Evolutionary conservation across 2,797 vertebrate genomes (phyloP).

Genomic region (Chaetophractus vellerosus): DNA sequence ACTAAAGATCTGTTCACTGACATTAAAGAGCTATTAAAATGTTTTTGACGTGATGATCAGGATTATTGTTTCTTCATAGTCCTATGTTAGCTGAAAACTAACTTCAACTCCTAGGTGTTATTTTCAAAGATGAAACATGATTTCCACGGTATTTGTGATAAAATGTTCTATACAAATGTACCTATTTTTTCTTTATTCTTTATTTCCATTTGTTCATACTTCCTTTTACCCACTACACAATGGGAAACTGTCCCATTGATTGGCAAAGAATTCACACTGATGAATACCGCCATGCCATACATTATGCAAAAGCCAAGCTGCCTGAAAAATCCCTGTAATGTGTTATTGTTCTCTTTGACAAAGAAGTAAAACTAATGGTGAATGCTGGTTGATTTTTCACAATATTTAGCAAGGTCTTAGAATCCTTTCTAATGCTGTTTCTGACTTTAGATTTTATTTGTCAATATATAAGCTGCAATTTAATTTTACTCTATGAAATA

Average conservation of each 20-base stretch:
- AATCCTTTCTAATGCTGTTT: not conserved
- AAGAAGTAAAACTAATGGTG: constrained; percentile 73
- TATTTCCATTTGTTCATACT: constrained; percentile 68
- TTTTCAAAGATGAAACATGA: constrained; percentile 56
- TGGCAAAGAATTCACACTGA: constrained; percentile 80
- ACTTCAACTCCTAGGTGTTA: not conserved
- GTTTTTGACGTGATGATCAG: not conserved
- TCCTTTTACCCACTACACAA: constrained; percentile 66
- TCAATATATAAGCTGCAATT: constrained; percentile 14
- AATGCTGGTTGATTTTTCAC: constrained; percentile 81
- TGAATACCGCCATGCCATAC: constrained; percentile 64
- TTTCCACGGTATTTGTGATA: not conserved
- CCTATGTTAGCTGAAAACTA: not conserved
- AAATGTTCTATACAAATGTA: constrained; percentile 48
- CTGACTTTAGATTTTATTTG: constrained; percentile 65
- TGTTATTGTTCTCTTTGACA: constrained; percentile 80
- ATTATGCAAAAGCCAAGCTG: constrained; percentile 81
- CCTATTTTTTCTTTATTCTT: constrained; percentile 61
- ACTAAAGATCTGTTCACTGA: not conserved
- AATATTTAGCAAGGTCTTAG: constrained; percentile 77
- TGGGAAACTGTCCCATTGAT: constrained; percentile 73
- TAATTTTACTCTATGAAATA: not conserved
- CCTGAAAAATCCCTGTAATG: constrained; percentile 67
- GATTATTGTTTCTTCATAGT: not conserved
- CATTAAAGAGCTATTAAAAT: not conserved